Conservation (phyloP, 2,888 invertebrate species). For the Ceramica pisi region DNA sequence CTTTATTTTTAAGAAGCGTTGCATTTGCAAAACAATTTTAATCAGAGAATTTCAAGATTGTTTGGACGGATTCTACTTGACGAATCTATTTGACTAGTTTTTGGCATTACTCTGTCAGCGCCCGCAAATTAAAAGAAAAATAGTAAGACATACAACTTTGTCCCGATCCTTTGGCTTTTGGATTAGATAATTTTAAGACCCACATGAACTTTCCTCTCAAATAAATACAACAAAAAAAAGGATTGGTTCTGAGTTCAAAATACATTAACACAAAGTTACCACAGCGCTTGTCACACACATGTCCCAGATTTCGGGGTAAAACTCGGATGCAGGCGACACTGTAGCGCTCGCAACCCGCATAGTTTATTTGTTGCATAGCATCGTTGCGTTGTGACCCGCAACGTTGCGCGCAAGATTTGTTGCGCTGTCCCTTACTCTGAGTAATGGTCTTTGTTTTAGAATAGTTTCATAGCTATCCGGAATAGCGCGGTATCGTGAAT, state of each 20-base stretch:
- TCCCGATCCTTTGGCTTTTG: too few relatives aligned
- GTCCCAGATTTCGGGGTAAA: conserved; percentile 47
- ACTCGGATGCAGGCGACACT: conserved; percentile 47
- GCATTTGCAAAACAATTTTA: too few relatives aligned
- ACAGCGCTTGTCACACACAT: neutral
- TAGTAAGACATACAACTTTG: too few relatives aligned
- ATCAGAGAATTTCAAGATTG: neutral
- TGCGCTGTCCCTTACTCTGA: conserved; percentile 69
- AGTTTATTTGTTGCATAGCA: conserved; percentile 65
- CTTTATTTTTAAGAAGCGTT: too few relatives aligned
- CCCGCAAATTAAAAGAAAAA: too few relatives aligned
- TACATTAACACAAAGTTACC: conserved; percentile 26
- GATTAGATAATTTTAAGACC: too few relatives aligned
- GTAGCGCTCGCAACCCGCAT: conserved; percentile 41
- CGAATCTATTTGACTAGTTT: too few relatives aligned
- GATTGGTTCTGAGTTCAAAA: neutral
- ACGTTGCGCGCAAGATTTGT: conserved; percentile 73
- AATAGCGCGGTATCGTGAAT: conserved; percentile 30
- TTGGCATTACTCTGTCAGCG: too few relatives aligned
- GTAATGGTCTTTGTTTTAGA: conserved; percentile 73
- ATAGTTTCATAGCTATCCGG: conserved; percentile 46
- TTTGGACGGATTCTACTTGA: too few relatives aligned
- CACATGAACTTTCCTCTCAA: too few relatives aligned
- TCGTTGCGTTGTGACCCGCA: conserved; percentile 53
- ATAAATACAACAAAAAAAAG: too few relatives aligned